These are phyloP conservation scores for Caenorhabditis sp. DNA, from an alignment of 2,888 invertebrate genomes.

Conservation along the genomic window DNA sequence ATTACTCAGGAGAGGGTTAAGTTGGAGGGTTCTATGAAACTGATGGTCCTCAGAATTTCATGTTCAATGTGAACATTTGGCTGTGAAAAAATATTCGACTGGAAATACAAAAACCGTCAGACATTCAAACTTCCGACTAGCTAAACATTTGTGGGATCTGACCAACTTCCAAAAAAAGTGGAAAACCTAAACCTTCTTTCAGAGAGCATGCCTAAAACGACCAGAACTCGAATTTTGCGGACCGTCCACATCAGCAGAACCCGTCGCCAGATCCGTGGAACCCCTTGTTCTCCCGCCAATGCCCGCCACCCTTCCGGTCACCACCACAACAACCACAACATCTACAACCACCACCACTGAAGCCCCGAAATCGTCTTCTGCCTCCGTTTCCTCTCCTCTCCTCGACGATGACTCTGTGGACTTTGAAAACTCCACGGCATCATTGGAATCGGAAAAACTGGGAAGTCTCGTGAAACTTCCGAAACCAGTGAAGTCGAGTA, in stretches of 20 bases:
- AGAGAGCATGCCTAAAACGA: slow-evolving; percentile 71
- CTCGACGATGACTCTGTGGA: slow-evolving; percentile 45
- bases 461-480: slow-evolving; percentile 64
- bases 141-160: not conserved
- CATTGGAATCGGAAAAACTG: slow-evolving; percentile 36
- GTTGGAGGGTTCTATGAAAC: no score
- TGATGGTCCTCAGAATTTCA: no score
- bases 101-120: no score
- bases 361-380: slow-evolving; percentile 8
- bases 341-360: slow-evolving; percentile 27
- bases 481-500: slow-evolving; percentile 50
- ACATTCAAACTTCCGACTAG: not conserved
- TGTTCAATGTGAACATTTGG: no score
- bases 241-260: slow-evolving; percentile 9
- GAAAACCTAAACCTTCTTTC: no score
- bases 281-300: slow-evolving; percentile 51
- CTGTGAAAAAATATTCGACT: no score
- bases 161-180: no score
- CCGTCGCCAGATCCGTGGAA: slow-evolving; percentile 22
- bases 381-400: slow-evolving; percentile 14
- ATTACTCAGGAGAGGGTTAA: not conserved
- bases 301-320: not conserved
- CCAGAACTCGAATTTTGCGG: slow-evolving; percentile 68
- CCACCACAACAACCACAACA: slow-evolving; percentile 15
- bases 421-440: slow-evolving; percentile 13